phyloP scores from a whole-genome alignment of 2,888 invertebrate species.

The Pollenia labialis region DNA sequence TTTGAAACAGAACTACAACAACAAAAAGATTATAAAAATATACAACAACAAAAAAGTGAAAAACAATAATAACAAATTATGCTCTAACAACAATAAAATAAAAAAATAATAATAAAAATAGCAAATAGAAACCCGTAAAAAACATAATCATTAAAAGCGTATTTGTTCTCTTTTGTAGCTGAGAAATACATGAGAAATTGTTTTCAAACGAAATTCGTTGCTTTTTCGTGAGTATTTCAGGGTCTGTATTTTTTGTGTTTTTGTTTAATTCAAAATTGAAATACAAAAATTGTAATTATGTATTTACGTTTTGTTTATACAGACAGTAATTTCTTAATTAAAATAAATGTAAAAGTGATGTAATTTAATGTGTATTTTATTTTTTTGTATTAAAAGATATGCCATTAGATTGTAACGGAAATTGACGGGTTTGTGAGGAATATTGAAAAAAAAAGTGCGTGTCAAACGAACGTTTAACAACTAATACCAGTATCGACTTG shows the following conservation, averaged over 20 bases:
- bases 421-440: not conserved
- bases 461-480: not conserved
- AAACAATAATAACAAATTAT: slow-evolving; percentile 32
- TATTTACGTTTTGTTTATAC: not conserved
- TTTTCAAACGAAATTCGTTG: slow-evolving; percentile 8
- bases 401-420: not conserved
- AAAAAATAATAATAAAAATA: slow-evolving; percentile 3
- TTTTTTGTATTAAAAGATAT: not conserved
- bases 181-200: slow-evolving; percentile 22
- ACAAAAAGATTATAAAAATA: not conserved
- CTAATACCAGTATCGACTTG: no score
- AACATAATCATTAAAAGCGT: slow-evolving; percentile 23
- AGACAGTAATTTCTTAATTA: not conserved
- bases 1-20: slow-evolving; percentile 4
- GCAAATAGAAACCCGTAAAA: slow-evolving; percentile 8
- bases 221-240: slow-evolving; percentile 21
- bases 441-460: not conserved
- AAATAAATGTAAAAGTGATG: slow-evolving; percentile 20
- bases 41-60: slow-evolving; percentile 8
- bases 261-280: slow-evolving; percentile 16
- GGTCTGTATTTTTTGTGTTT: not conserved
- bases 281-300: not conserved
- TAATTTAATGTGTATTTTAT: slow-evolving; percentile 23
- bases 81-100: slow-evolving; percentile 19
- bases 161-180: not conserved